phyloP scores from a whole-genome alignment of 2,888 invertebrate genomes.

The Coleophora deauratella region DNA sequence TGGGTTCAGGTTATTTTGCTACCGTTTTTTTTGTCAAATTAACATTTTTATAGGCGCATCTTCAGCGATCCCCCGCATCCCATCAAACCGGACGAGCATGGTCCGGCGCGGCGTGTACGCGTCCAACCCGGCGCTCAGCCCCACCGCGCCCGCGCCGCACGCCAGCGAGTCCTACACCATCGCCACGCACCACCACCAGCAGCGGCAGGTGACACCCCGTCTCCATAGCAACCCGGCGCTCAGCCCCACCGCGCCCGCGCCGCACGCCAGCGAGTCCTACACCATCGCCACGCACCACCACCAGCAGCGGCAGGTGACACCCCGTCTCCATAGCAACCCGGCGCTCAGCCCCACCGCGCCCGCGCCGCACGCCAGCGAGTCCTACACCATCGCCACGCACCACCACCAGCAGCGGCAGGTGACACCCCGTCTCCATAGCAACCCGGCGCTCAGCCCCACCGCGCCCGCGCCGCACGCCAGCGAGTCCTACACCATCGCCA shows the following conservation, averaged over 20 bases:
- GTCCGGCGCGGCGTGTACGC: slow-evolving; percentile 52
- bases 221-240: no score
- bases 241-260: slow-evolving; percentile 15
- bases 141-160: slow-evolving; percentile 28
- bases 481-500: slow-evolving; percentile 30
- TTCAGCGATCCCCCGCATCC: no score
- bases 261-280: slow-evolving; percentile 22
- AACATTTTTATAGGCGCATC: no score
- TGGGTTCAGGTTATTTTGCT: no score
- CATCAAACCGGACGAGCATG: slow-evolving; percentile 16
- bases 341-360: slow-evolving; percentile 48
- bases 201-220: slow-evolving; percentile 1
- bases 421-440: background rate
- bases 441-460: no score
- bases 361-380: slow-evolving; percentile 18
- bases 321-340: slow-evolving; percentile 29
- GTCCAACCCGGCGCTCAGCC: slow-evolving; percentile 58
- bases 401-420: slow-evolving; percentile 16
- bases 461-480: no score
- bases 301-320: slow-evolving; percentile 3
- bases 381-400: slow-evolving; percentile 27
- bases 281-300: slow-evolving; percentile 24
- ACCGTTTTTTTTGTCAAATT: no score
- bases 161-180: slow-evolving; percentile 29
- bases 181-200: slow-evolving; percentile 15